Base-by-base conservation (phyloP, 1,140 invertebrate species). In the Nephotettix cincticeps region DNA sequence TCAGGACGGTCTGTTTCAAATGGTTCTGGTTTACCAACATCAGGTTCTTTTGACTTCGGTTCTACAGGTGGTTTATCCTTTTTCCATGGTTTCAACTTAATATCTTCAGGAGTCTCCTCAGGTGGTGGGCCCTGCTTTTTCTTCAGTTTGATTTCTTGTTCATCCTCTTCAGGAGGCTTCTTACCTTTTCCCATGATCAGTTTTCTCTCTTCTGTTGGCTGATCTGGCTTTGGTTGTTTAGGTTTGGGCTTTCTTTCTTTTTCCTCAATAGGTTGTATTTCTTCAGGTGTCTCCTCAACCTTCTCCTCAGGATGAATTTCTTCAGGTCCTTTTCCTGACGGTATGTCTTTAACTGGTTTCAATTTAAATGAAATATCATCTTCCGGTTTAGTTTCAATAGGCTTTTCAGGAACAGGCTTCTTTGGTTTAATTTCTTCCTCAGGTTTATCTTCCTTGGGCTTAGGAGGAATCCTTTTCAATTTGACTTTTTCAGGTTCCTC, bases 131-230 rank as follows among this genome's bases (percentile, higher is more conserved):
- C 80, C 80, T 77, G 80, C 51, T 84, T 79, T 66, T 81, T 81
- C 69, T 82, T 84, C 14, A 77, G 79, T 73, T 78, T 76, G 3
- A 84, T 77, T 72, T 82, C 78, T 74, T 82, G 77, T 58, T 81
- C 74, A 68, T 75, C 72, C 36, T 78, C 74, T 66, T 76, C 68
- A n/a, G 76, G 72, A 64, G 80, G 77, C 64, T 83, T 78, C 70
- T 81, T 78, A 13, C 78, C 75, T 68, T 77, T 79, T 6, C 78
- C 79, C 2, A 73, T 43, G 0, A 81, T 84, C 3, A 86, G 76
- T 9, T 77, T 77, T 71, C 80, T 78, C 64, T 82, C 79, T 71
- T 84, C 81, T 32, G 64, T 56, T 45, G 72, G 70, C 25, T 67
- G 65, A 47, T 71, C 71, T 9, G 73, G 67, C 54, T 75, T 73